A percentile compares a stretch with the other conserved stretches of the same genome.
phyloP scores from a whole-genome alignment of 2,888 invertebrate genomes.

The Tribolium freemani region DNA sequence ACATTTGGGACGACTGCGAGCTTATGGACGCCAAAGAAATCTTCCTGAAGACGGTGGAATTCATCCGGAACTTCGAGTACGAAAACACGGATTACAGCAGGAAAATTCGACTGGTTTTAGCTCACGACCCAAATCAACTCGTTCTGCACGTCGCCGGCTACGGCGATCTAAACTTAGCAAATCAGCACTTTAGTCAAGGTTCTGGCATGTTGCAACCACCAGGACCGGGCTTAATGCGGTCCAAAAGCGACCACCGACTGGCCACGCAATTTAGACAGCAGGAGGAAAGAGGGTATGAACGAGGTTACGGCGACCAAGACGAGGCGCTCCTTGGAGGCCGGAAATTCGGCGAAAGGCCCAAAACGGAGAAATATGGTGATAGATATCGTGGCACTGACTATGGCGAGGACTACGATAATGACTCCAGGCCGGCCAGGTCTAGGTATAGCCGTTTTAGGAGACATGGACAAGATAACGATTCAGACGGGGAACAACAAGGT shows the following conservation, averaged over 20 bases:
- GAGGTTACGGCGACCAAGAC: constrained; percentile 75
- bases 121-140: constrained; percentile 92
- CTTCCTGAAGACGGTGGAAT: constrained; percentile 95
- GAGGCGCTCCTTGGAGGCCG: constrained; percentile 81
- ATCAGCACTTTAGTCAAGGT: constrained; percentile 63
- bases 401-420: constrained; percentile 78
- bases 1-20: constrained; percentile 94
- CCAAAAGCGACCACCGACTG: constrained; percentile 93
- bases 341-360: constrained; percentile 82
- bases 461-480: constrained; percentile 79
- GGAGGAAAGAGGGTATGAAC: constrained; percentile 74
- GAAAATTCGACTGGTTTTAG: constrained; percentile 87
- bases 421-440: constrained; percentile 74
- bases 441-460: constrained; percentile 76
- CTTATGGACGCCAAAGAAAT: constrained; percentile 96
- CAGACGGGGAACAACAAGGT: constrained; percentile 77
- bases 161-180: constrained; percentile 89
- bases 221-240: constrained; percentile 87
- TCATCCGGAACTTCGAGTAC: constrained; percentile 94
- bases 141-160: constrained; percentile 90
- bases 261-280: constrained; percentile 91
- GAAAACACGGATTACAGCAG: constrained; percentile 92
- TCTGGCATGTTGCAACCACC: constrained; percentile 73
- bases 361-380: constrained; percentile 56
- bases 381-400: constrained; percentile 71